Evolutionary conservation across 2,113 vertebrate species (phyloP).

Genomic region (Tenebrosternarchus preto): DNA sequence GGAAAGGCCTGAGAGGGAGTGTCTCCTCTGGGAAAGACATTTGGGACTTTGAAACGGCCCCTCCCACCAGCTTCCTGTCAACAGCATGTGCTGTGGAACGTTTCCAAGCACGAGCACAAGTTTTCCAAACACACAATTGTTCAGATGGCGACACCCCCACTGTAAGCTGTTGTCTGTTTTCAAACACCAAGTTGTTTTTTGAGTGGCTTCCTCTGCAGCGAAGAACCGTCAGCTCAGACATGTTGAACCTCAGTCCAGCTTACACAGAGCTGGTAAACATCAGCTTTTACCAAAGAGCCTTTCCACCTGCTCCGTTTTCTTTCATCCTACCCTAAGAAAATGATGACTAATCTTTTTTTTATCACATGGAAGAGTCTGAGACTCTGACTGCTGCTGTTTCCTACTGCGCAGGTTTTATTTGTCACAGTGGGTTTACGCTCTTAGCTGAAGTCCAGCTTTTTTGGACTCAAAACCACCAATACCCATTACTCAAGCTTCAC

Average conservation of each 20-base stretch:
- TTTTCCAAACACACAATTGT: not conserved
- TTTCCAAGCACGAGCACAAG: constrained; percentile 12
- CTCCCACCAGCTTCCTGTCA: constrained; percentile 18
- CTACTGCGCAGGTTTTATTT: not conserved
- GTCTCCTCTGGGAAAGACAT: not conserved
- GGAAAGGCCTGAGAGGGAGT: too few relatives aligned
- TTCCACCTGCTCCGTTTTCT: not conserved
- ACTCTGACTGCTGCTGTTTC: not conserved
- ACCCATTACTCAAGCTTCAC: not conserved
- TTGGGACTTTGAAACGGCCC: not conserved
- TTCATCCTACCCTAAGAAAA: not conserved
- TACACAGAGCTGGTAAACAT: not conserved
- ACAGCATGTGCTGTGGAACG: constrained; percentile 23
- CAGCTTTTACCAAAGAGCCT: not conserved
- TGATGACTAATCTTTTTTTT: not conserved
- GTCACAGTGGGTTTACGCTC: not conserved
- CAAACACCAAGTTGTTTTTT: not conserved
- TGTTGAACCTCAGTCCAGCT: not conserved
- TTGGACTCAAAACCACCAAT: not conserved
- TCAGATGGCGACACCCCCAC: too few relatives aligned
- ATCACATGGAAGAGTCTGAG: not conserved
- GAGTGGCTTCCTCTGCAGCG: not conserved
- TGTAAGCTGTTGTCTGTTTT: not conserved
- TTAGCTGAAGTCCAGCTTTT: not conserved
- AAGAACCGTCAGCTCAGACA: not conserved